phyloP scores from a whole-genome alignment of 1,140 invertebrate genomes.

The Halesus radiatus region DNA sequence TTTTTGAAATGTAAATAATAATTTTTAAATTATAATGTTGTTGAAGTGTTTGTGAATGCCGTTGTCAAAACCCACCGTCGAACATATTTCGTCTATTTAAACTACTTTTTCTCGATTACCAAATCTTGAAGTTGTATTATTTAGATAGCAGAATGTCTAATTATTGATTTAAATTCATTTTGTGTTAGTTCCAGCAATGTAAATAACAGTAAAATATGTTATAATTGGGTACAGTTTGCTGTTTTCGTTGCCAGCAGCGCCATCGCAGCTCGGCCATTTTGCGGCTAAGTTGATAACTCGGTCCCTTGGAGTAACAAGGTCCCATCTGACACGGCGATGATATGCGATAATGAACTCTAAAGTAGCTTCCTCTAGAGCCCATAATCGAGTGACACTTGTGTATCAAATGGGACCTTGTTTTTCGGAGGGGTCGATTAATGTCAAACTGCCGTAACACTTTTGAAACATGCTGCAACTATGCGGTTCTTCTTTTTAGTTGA shows the following conservation, averaged over 20 bases:
- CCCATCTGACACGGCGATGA: no score
- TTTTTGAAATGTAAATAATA: no score
- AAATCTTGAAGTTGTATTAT: background rate
- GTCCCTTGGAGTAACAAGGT: no score
- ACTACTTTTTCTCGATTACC: no score
- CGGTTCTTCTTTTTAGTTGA: no score
- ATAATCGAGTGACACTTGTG: no score
- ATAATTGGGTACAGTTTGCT: background rate
- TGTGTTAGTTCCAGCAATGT: background rate
- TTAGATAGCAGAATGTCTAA: background rate
- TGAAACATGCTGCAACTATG: background rate
- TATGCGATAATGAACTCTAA: no score
- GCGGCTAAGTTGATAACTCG: constrained; percentile 8
- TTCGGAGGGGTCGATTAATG: background rate
- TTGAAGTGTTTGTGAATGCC: no score
- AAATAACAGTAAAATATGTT: background rate
- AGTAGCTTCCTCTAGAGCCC: no score
- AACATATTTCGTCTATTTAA: background rate
- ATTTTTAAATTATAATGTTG: no score
- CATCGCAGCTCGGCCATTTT: constrained; percentile 14
- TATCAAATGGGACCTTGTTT: no score
- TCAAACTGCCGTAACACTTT: constrained; percentile 21
- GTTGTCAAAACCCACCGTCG: background rate
- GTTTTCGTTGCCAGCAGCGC: background rate
- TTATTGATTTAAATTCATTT: background rate